Base-by-base conservation (phyloP, 2,888 invertebrate species). In the Drosophila melanosoma region DNA sequence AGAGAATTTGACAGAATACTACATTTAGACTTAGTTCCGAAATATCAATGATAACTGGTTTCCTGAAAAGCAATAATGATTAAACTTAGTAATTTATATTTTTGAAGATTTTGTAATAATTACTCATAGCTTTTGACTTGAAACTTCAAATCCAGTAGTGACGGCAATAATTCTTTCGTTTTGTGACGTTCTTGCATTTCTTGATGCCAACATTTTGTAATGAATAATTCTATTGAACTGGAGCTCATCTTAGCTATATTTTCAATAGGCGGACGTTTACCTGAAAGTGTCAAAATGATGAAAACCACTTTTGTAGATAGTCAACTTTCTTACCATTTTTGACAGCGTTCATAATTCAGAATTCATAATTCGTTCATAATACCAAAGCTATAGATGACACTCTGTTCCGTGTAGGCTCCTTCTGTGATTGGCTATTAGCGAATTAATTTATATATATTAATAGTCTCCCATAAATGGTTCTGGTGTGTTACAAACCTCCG, bases 311-410 rank as follows among this genome's bases (percentile, higher is more conserved):
- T 29, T 29, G 29, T 29, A 29, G 29, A 29, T 6, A 29, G 5
- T 29, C 29, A 29, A 29, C 17, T 29, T 17, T 12, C 11, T 1
- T n/a, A 51, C 51, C 51, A 3, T 0, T 6, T 12, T 1, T 7
- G 4, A 51, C 29, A 20, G 45, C 45, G 20, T 45, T 3, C 29
- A 0, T 1, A n/a, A 51, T 29, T n/a, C n/a, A n/a, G n/a, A n/a
- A n/a, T n/a, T n/a, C n/a, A n/a, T n/a, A n/a, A n/a, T n/a, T n/a
- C n/a, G n/a, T n/a, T n/a, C n/a, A n/a, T 32, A 20, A 64, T 64
- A 6, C 67, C 67, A 49, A 56, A 36, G 26, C 38, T 53, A 23
- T 63, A 53, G 8, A 54, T 10, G 7, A n/a, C 23, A 26, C 65
- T 51, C 12, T n/a, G 1, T 0, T 17, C 53, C 1, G 29, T 49